Percentiles rank a stretch among this genome's conserved stretches.
Evolutionary conservation across 2,888 invertebrate genomes (phyloP).

Genomic region (Erebia epiphron): DNA sequence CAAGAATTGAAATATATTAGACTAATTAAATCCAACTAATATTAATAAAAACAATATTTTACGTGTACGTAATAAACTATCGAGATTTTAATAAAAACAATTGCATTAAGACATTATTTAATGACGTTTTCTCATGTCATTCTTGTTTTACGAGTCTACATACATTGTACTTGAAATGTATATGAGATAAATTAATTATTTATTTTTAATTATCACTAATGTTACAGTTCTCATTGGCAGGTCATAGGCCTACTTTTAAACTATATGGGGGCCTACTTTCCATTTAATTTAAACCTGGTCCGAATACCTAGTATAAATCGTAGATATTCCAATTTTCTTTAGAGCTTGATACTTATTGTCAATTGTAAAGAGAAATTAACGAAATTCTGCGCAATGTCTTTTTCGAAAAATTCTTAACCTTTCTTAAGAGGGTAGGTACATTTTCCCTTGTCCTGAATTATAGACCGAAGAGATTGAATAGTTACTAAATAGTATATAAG

Average conservation of each 20-base stretch:
- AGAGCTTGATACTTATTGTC: too few relatives aligned
- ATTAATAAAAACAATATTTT: slow-evolving; percentile 27
- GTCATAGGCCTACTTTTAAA: neutral
- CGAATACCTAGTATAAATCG: too few relatives aligned
- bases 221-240: slow-evolving; percentile 3
- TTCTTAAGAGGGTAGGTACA: too few relatives aligned
- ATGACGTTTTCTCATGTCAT: slow-evolving; percentile 33
- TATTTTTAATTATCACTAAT: slow-evolving; percentile 29
- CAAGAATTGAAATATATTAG: neutral
- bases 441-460: too few relatives aligned
- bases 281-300: too few relatives aligned
- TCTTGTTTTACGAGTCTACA: slow-evolving; percentile 36
- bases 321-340: too few relatives aligned
- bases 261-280: too few relatives aligned
- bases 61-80: slow-evolving; percentile 50
- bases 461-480: too few relatives aligned
- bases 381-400: too few relatives aligned
- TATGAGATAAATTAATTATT: slow-evolving; percentile 19
- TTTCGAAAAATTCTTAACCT: too few relatives aligned
- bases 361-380: too few relatives aligned
- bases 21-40: slow-evolving; percentile 18
- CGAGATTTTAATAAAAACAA: slow-evolving; percentile 68
- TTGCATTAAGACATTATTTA: slow-evolving; percentile 55
- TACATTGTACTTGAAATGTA: slow-evolving; percentile 52
- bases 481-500: too few relatives aligned